Percentiles rank a stretch among this genome's conserved stretches.
These are phyloP conservation scores for Eulimnadia texana DNA, from an alignment of 1,140 invertebrate species.

Conservation along the genomic window DNA sequence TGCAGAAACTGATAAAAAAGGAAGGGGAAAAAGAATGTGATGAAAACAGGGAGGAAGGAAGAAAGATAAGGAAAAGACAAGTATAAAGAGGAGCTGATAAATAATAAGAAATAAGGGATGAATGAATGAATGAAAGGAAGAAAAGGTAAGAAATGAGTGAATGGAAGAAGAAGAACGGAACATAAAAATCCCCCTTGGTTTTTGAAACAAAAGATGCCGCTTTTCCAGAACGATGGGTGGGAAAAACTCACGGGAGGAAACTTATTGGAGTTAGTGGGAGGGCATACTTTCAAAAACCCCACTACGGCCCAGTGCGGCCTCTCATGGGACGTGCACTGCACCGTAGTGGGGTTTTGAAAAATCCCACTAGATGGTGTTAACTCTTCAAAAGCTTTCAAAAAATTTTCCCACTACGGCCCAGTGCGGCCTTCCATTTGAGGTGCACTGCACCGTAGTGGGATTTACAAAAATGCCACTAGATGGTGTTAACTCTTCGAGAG, in stretches of 20 bases:
- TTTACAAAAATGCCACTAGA: no score
- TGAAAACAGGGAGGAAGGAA: no score
- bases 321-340: background rate
- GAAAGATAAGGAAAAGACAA: slow-evolving; percentile 8
- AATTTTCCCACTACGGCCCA: no score
- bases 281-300: background rate
- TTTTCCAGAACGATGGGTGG: background rate
- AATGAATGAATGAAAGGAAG: slow-evolving; percentile 1
- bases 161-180: background rate
- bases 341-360: no score
- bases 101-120: background rate
- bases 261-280: background rate
- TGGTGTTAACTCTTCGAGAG: no score
- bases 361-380: no score
- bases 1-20: no score
- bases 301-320: background rate
- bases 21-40: slow-evolving; percentile 3
- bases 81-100: background rate
- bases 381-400: no score
- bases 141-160: background rate
- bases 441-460: no score
- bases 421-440: no score
- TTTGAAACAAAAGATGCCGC: background rate
- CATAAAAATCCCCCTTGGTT: background rate
- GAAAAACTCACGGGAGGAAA: background rate